A percentile compares a stretch with the other conserved stretches of the same genome.
Evolutionary conservation across 2,888 invertebrate genomes (phyloP).

Genomic region (Lasioglossum oenotherae): DNA sequence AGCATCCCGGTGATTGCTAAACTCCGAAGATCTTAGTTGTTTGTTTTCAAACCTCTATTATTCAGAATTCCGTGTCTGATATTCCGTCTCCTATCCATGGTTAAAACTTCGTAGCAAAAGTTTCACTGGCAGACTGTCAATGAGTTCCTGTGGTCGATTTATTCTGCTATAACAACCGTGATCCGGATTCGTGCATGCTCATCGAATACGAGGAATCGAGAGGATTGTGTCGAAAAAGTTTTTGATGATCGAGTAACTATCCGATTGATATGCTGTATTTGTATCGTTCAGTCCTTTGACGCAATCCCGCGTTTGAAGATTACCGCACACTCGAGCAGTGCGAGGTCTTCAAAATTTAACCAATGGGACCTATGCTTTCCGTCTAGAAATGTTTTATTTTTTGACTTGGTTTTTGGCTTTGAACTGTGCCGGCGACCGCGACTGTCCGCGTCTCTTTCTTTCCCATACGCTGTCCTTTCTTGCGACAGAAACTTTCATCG

Average conservation of each 20-base stretch:
- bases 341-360: too few relatives aligned
- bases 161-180: not conserved
- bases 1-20: slow-evolving; percentile 43
- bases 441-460: too few relatives aligned
- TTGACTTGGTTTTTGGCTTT: too few relatives aligned
- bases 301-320: too few relatives aligned
- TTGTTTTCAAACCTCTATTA: slow-evolving; percentile 40
- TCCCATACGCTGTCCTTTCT: too few relatives aligned
- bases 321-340: too few relatives aligned
- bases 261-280: not conserved
- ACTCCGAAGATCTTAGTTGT: slow-evolving; percentile 46
- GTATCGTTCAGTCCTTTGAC: too few relatives aligned
- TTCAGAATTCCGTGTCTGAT: slow-evolving; percentile 24
- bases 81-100: slow-evolving; percentile 26
- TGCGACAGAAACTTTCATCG: too few relatives aligned
- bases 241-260: not conserved
- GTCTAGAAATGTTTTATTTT: too few relatives aligned
- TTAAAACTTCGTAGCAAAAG: slow-evolving; percentile 43
- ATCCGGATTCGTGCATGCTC: not conserved
- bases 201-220: slow-evolving; percentile 6
- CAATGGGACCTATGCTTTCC: too few relatives aligned
- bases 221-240: not conserved
- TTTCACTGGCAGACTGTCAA: slow-evolving; percentile 17
- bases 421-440: too few relatives aligned
- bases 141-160: slow-evolving; percentile 15